A percentile compares a stretch with the other conserved stretches of the same genome.
Evolutionary conservation across 2,888 invertebrate species (phyloP).

Genomic region (Bembecia ichneumoniformis): DNA sequence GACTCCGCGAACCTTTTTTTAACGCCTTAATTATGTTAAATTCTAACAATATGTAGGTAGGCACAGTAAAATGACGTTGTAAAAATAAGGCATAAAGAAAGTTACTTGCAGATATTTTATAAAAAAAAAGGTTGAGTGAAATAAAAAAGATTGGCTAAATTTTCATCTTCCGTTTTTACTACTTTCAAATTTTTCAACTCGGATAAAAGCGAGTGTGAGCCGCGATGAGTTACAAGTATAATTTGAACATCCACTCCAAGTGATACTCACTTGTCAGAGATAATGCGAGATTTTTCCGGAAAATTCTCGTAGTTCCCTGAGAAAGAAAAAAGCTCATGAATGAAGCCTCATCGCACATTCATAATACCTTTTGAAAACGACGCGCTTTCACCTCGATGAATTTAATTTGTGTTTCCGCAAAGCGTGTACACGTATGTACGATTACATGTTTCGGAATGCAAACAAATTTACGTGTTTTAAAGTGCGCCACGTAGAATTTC

Average conservation of each 20-base stretch:
- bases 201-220: background rate
- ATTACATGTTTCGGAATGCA: background rate
- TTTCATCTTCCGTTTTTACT: no score
- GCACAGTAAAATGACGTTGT: no score
- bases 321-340: background rate
- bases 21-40: no score
- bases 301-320: background rate
- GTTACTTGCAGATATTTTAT: no score
- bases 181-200: background rate
- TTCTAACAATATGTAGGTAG: no score
- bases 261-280: conserved; percentile 1
- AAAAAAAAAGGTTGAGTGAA: no score
- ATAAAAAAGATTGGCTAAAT: no score
- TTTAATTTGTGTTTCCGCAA: background rate
- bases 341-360: background rate
- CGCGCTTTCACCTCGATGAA: background rate
- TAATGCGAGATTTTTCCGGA: background rate
- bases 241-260: background rate
- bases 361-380: background rate
- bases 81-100: no score
- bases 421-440: background rate
- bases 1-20: no score
- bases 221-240: background rate
- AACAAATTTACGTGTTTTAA: background rate
- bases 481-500: background rate